Percentiles rank a stretch among this genome's conserved stretches.
Conservation (phyloP, 2,113 vertebrate genomes). For the Apus apus region DNA sequence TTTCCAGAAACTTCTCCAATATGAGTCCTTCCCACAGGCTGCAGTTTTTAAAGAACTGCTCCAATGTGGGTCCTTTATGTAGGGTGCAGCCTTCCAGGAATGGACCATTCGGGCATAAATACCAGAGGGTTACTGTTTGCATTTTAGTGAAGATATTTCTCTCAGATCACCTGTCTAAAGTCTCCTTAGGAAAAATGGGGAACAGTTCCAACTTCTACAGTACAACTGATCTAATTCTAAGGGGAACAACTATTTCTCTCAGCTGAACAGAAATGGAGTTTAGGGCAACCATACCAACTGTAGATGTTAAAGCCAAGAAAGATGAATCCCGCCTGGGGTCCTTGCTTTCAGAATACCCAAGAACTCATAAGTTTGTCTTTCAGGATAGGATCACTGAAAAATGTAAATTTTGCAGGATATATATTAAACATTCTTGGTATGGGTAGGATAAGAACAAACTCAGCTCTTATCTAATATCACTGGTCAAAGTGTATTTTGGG, state of each 20-base stretch:
- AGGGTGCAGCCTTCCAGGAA: neutral
- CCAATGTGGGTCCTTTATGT: fast-evolving
- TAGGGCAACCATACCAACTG: neutral
- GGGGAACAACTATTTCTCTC: fast-evolving
- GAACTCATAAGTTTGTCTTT: neutral
- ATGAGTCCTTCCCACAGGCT: neutral
- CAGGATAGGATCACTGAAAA: neutral
- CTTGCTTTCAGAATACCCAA: neutral
- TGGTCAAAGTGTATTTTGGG: neutral
- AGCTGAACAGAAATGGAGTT: neutral
- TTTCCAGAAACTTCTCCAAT: neutral
- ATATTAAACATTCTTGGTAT: neutral
- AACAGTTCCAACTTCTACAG: neutral
- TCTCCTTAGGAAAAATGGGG: neutral
- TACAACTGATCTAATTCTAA: neutral
- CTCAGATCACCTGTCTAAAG: neutral
- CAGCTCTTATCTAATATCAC: neutral
- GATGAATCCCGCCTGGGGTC: neutral
- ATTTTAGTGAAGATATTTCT: neutral
- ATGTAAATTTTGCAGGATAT: neutral
- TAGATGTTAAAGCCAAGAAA: neutral
- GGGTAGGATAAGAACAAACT: neutral
- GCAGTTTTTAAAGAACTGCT: neutral
- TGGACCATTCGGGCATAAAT: fast-evolving
- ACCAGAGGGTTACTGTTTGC: neutral